Percentiles rank a stretch among this genome's conserved stretches.
Conservation (phyloP, 2,113 vertebrate species). For the Scortum barcoo region DNA sequence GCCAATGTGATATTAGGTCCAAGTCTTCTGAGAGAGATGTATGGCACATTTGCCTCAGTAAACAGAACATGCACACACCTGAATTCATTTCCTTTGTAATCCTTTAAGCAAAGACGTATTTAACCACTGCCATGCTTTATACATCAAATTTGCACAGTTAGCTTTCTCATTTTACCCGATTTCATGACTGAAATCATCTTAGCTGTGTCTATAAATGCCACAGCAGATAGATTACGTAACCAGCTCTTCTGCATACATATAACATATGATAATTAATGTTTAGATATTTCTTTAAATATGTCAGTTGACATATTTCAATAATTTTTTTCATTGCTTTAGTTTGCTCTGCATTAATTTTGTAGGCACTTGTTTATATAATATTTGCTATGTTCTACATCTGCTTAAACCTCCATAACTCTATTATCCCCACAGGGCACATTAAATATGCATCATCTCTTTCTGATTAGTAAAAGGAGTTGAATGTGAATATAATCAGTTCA, state of each 20-base stretch:
- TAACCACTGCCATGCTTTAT: no score
- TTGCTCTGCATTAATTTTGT: not conserved
- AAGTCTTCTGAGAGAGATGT: not conserved
- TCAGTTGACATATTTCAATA: not conserved
- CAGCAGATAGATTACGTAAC: not conserved
- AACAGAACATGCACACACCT: not conserved
- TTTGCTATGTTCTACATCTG: not conserved
- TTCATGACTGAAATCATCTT: not conserved
- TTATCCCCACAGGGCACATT: not conserved
- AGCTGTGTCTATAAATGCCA: not conserved
- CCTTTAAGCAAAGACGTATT: no score
- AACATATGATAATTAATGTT: no score
- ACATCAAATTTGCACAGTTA: not conserved
- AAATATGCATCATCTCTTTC: slow-evolving; percentile 17
- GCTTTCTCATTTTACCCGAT: not conserved
- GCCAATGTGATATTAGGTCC: not conserved
- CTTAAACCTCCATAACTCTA: slow-evolving; percentile 12
- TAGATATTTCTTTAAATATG: no score
- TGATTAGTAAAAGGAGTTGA: slow-evolving; percentile 5
- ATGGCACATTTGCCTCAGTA: not conserved
- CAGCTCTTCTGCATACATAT: no score
- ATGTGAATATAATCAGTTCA: not conserved
- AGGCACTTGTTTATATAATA: not conserved
- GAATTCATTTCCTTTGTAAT: not conserved
- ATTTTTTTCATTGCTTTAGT: not conserved